phyloP scores from a whole-genome alignment of 1,140 invertebrate species.

The Hycleus cichorii region DNA sequence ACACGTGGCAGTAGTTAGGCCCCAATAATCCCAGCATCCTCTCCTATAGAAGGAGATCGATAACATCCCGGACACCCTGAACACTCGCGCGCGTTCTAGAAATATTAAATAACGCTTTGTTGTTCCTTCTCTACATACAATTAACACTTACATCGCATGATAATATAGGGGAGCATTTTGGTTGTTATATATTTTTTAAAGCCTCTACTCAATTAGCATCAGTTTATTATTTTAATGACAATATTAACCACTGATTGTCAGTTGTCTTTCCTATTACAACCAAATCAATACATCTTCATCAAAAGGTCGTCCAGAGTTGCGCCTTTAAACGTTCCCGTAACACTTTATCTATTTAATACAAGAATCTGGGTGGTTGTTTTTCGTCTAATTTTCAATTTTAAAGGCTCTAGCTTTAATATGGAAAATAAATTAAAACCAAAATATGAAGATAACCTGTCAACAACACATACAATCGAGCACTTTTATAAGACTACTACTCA shows the following conservation, averaged over 20 bases:
- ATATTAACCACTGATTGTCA: background rate
- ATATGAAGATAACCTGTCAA: background rate
- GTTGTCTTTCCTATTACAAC: slow-evolving; percentile 3
- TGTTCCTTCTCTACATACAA: slow-evolving; percentile 23
- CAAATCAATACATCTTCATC: slow-evolving; percentile 18
- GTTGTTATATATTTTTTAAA: slow-evolving; percentile 16
- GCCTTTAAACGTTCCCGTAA: slow-evolving; percentile 9
- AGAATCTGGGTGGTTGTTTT: slow-evolving; percentile 1
- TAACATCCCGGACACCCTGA: slow-evolving; percentile 24
- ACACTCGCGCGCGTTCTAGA: slow-evolving; percentile 28
- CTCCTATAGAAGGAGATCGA: slow-evolving; percentile 26
- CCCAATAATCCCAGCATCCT: slow-evolving; percentile 25
- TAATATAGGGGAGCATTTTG: slow-evolving; percentile 33
- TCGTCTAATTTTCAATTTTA: too few relatives aligned
- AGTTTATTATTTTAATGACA: slow-evolving; percentile 6
- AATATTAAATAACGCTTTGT: background rate
- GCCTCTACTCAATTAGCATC: slow-evolving; percentile 29
- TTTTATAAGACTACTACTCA: slow-evolving; percentile 4
- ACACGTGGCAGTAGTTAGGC: slow-evolving; percentile 29
- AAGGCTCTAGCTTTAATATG: too few relatives aligned
- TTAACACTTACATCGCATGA: slow-evolving; percentile 38
- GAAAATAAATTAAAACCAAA: slow-evolving; percentile 10
- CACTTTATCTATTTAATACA: slow-evolving; percentile 11
- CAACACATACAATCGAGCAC: slow-evolving; percentile 15
- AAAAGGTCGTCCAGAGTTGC: slow-evolving; percentile 14